These are phyloP conservation scores for Oryzias javanicus DNA, from an alignment of 2,113 vertebrate species.

Conservation along the genomic window DNA sequence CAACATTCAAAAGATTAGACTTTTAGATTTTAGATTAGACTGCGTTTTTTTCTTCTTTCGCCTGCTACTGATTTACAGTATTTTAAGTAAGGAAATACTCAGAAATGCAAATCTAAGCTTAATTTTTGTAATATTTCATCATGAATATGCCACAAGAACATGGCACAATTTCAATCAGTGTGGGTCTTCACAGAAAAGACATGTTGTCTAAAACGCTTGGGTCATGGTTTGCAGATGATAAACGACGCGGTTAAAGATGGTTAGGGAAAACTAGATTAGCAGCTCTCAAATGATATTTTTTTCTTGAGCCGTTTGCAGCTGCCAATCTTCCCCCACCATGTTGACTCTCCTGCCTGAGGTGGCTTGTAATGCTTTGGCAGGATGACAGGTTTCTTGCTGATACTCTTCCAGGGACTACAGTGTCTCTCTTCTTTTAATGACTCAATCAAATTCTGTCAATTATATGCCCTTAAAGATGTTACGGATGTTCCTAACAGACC, in stretches of 20 bases:
- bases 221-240: background rate
- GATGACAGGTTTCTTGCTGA: slow-evolving; percentile 30
- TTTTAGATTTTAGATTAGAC: too few species aligned
- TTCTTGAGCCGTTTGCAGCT: slow-evolving; percentile 16
- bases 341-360: slow-evolving; percentile 26
- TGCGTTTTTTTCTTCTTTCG: too few species aligned
- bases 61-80: too few species aligned
- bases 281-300: slow-evolving; percentile 9
- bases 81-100: too few species aligned
- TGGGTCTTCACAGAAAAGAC: too few species aligned
- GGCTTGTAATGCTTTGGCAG: slow-evolving; percentile 28
- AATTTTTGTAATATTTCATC: too few species aligned
- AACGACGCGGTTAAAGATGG: background rate
- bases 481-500: slow-evolving; percentile 6
- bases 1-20: too few species aligned
- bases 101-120: too few species aligned
- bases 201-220: too few species aligned
- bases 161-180: too few species aligned
- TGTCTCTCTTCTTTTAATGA: slow-evolving; percentile 16
- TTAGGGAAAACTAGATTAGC: background rate
- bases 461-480: slow-evolving; percentile 10
- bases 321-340: slow-evolving; percentile 18
- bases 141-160: too few species aligned
- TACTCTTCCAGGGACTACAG: slow-evolving; percentile 18
- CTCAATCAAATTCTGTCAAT: slow-evolving; percentile 34